Percentiles rank a stretch among this genome's conserved stretches.
These are phyloP conservation scores for Lasioglossum leucozonium DNA, from an alignment of 2,888 invertebrate genomes.

Conservation along the genomic window DNA sequence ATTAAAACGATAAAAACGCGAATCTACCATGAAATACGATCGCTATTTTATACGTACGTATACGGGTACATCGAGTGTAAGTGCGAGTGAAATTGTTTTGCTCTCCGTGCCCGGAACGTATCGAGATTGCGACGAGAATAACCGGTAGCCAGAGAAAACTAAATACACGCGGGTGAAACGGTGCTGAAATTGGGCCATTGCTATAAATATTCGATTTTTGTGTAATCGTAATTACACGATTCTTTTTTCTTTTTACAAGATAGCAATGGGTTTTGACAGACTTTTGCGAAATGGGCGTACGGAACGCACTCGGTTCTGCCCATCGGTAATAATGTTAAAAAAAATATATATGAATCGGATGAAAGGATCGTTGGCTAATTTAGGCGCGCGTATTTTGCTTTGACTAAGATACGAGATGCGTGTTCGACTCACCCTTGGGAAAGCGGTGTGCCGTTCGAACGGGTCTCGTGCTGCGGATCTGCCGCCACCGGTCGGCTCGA, in stretches of 20 bases:
- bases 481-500: constrained; percentile 69
- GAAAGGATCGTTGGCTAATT: background rate
- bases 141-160: constrained; percentile 60
- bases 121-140: constrained; percentile 63
- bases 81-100: background rate
- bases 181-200: constrained; percentile 72
- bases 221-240: constrained; percentile 3
- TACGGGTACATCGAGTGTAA: background rate
- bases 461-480: constrained; percentile 71
- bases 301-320: background rate
- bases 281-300: background rate
- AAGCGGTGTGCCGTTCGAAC: constrained; percentile 78
- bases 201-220: constrained; percentile 76
- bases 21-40: background rate
- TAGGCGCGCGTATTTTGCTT: background rate
- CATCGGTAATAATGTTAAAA: background rate
- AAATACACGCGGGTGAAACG: constrained; percentile 55
- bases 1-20: background rate
- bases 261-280: background rate
- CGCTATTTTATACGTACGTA: background rate
- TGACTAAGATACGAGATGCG: background rate
- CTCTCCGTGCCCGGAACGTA: constrained; percentile 51
- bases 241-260: background rate
- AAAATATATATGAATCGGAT: too few relatives aligned
- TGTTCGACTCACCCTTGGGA: constrained; percentile 69